Percentiles rank a stretch among this genome's conserved stretches.
Conservation (phyloP, 1,140 invertebrate genomes). For the Pissodes strobi region DNA sequence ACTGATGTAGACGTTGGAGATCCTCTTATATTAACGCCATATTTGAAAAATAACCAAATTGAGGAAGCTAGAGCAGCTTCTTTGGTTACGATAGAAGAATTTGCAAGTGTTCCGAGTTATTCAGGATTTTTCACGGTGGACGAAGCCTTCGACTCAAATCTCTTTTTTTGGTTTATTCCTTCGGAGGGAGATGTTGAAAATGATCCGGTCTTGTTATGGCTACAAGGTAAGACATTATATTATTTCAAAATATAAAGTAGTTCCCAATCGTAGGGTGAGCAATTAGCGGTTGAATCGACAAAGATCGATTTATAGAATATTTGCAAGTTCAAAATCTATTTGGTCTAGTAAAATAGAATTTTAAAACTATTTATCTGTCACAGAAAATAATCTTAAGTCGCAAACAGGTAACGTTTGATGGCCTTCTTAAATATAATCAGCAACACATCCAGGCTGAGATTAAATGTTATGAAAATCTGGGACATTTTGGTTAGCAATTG, state of each 20-base stretch:
- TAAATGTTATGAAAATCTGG: too few species aligned
- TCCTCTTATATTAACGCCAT: conserved; percentile 60
- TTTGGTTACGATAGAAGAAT: conserved; percentile 26
- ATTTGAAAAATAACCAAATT: conserved; percentile 58
- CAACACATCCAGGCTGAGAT: too few species aligned
- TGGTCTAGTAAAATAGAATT: too few species aligned
- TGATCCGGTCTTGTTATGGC: conserved; percentile 73
- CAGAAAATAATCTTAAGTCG: too few species aligned
- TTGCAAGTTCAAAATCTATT: too few species aligned
- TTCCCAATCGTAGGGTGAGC: too few species aligned
- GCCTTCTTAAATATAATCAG: too few species aligned
- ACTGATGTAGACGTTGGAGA: conserved; percentile 27
- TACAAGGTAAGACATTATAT: conserved; percentile 59
- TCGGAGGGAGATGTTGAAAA: conserved; percentile 56
- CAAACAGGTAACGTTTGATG: too few species aligned
- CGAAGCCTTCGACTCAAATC: conserved; percentile 65
- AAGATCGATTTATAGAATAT: too few species aligned
- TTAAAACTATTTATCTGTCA: too few species aligned
- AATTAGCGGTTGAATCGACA: too few species aligned
- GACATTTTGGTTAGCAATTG: too few species aligned
- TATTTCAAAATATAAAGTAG: conserved; percentile 59
- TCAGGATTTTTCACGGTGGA: conserved; percentile 75
- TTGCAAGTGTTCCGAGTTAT: conserved; percentile 52
- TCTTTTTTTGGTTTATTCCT: conserved; percentile 81
- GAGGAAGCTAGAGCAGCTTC: conserved; percentile 46